Conservation (phyloP, 2,113 vertebrate genomes). For the Naja naja region DNA sequence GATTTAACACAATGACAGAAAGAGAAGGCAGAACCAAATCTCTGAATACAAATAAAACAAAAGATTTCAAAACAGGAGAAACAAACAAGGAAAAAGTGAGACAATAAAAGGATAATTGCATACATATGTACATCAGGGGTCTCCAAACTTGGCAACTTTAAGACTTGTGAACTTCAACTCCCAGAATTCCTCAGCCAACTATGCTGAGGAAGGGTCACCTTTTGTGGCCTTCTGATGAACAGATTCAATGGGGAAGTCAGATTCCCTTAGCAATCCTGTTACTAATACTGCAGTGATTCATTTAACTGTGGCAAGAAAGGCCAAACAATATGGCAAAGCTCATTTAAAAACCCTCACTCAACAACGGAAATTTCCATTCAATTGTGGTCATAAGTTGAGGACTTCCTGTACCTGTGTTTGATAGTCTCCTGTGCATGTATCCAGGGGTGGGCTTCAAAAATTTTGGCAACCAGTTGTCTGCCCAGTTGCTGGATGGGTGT, state of each 20-base stretch:
- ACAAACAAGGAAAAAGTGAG: neutral
- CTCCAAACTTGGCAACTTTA: too few species aligned
- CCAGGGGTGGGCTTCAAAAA: too few species aligned
- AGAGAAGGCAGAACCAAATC: neutral
- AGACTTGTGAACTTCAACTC: too few species aligned
- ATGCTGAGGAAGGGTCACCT: too few species aligned
- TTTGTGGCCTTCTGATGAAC: too few species aligned
- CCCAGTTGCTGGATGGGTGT: too few species aligned
- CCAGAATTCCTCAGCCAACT: too few species aligned
- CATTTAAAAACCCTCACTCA: neutral
- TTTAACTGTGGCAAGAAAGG: neutral
- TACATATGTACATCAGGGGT: too few species aligned
- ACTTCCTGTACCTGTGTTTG: neutral
- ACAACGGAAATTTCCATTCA: neutral
- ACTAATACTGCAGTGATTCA: too few species aligned
- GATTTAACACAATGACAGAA: neutral
- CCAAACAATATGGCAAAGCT: neutral
- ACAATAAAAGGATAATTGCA: neutral
- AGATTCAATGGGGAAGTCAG: too few species aligned
- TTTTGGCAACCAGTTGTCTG: too few species aligned
- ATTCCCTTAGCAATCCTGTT: too few species aligned
- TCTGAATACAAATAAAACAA: neutral
- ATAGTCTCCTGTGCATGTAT: neutral
- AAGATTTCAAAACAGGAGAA: neutral
- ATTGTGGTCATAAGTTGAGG: neutral